Evolutionary conservation across 2,113 vertebrate genomes (phyloP), one percentile per base, ranked within the genome.

Genomic region (Orthonyx spaldingii): DNA sequence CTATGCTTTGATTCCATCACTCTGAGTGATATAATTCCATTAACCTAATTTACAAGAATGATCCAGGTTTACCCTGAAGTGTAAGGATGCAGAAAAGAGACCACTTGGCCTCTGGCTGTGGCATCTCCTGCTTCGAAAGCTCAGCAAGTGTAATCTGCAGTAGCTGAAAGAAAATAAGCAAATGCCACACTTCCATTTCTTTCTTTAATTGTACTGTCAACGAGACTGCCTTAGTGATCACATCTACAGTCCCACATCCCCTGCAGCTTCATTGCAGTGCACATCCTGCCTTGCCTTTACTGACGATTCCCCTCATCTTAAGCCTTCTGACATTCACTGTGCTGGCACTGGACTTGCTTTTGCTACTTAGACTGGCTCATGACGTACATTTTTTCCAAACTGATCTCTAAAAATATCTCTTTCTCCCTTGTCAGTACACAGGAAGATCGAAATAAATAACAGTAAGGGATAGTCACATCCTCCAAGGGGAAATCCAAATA

Each of bases 291-390:
- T 55, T 57, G 7, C 42, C 14, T 63, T 70, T 66, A 13, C 37
- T 75, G 22, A 59, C 2, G 0, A 35, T 32, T 18, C 26, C 50
- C 23, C 14, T 79, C 3, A 2, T 55, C 18, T 76, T 46, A 13
- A 0, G 1, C 30, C 11, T 90, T 85, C 52, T 78, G 59, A 69
- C 18, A 32, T 0, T 12, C 42, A 26, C 35, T 0, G 0, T 39
- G 33, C 85, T 86, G 42, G 39, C 41, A 22, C 35, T 21, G 24
- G 72, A 11, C 28, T 11, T 33, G 3, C 33, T 42, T 39, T 56
- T 59, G n/a, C 59, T 60, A 7, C 18, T 68, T 39, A 77, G 47
- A 33, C 17, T 88, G 52, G 27, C 41, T 71, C 28, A 30, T 17
- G 15, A 63, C 13, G 15, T 41, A 33, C 1, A 2, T 7, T 77